Evolutionary conservation across 1,140 invertebrate species (phyloP).

Genomic region (Medauroidea extradentata): DNA sequence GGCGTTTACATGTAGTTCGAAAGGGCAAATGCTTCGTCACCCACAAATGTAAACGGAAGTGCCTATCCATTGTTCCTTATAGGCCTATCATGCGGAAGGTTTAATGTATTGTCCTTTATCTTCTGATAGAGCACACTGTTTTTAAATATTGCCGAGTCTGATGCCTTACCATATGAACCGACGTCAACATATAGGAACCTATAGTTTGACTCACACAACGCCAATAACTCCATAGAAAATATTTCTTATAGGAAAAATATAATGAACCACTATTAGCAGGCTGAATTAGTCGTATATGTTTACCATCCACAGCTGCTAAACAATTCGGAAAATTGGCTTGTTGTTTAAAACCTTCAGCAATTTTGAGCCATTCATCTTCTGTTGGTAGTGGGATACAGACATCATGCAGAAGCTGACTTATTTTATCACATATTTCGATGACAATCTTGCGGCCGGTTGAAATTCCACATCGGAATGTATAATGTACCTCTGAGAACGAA

Average conservation of each 20-base stretch:
- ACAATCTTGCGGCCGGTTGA: neutral
- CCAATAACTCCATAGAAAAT: constrained; percentile 26
- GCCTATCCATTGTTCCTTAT: constrained; percentile 17
- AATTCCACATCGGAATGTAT: neutral
- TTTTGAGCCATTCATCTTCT: constrained; percentile 11
- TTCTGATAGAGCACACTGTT: constrained; percentile 23
- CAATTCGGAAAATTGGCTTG: constrained; percentile 12
- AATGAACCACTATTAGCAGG: constrained; percentile 32
- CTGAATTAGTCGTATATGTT: constrained; percentile 28
- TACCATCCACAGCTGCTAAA: constrained; percentile 33
- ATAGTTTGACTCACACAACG: constrained; percentile 22
- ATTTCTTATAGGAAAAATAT: constrained; percentile 27
- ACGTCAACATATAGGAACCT: constrained; percentile 28
- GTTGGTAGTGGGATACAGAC: constrained; percentile 15
- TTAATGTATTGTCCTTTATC: constrained; percentile 11
- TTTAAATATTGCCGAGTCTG: constrained; percentile 22
- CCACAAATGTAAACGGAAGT: constrained; percentile 35
- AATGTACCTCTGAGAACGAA: neutral
- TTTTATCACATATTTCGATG: constrained; percentile 18
- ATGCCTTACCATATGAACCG: constrained; percentile 24
- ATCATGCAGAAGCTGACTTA: constrained; percentile 19
- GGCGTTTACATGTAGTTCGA: constrained; percentile 41
- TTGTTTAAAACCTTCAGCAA: neutral
- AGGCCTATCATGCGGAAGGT: constrained; percentile 19
- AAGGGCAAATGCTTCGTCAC: constrained; percentile 45